Evolutionary conservation across 1,140 invertebrate genomes (phyloP).

Genomic region (Drosophila erecta): DNA sequence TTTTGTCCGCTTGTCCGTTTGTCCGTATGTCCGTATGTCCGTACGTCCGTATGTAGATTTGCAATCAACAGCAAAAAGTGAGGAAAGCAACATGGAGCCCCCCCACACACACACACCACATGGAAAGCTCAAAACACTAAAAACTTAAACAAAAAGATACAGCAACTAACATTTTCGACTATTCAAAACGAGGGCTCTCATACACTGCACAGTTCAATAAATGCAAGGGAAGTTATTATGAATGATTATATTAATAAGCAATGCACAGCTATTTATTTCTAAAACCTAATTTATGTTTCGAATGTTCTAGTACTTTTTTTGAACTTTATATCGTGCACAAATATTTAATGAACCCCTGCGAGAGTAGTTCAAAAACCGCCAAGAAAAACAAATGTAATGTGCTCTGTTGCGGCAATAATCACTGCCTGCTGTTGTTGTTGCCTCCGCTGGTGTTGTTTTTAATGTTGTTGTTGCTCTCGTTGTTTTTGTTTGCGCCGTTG

Average conservation of each 20-base stretch:
- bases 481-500: slow-evolving; percentile 5
- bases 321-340: no score
- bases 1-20: slow-evolving; percentile 5
- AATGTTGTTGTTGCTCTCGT: slow-evolving; percentile 24
- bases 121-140: slow-evolving; percentile 16
- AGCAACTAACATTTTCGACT: slow-evolving; percentile 7
- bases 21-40: slow-evolving; percentile 10
- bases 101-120: not conserved
- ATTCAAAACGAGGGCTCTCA: slow-evolving; percentile 15
- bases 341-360: no score
- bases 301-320: no score
- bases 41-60: slow-evolving; percentile 61
- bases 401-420: slow-evolving; percentile 83
- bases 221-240: no score
- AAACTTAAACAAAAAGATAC: slow-evolving; percentile 44
- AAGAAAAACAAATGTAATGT: slow-evolving; percentile 80
- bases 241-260: no score
- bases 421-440: slow-evolving; percentile 50
- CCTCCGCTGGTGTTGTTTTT: slow-evolving; percentile 34
- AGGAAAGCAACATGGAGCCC: slow-evolving; percentile 60
- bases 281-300: no score
- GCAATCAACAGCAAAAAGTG: slow-evolving; percentile 73
- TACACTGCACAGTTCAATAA: slow-evolving; percentile 1
- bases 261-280: no score
- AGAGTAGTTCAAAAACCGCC: slow-evolving; percentile 54